Conservation (phyloP, 2,113 vertebrate species). For the Petrocephalus microphthalmus region DNA sequence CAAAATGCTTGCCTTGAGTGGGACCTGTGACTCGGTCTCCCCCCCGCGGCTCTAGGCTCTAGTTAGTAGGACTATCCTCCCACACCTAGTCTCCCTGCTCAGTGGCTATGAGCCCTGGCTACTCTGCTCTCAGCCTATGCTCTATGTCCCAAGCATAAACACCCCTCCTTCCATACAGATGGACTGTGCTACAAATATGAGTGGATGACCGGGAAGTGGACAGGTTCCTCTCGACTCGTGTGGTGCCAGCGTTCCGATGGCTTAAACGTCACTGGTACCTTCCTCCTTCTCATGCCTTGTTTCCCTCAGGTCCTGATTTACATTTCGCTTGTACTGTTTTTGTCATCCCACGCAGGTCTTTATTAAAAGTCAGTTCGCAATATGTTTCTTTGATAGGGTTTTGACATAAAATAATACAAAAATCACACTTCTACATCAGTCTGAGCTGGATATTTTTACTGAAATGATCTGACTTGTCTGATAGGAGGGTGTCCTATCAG, state of each 20-base stretch:
- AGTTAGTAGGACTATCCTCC: not conserved
- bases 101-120: not conserved
- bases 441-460: constrained; percentile 5
- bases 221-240: constrained; percentile 66
- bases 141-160: not conserved
- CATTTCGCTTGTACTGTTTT: not conserved
- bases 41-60: not conserved
- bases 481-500: constrained; percentile 83
- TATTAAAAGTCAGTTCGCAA: not conserved
- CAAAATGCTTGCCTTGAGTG: not conserved
- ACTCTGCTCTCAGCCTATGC: not conserved
- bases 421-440: not conserved
- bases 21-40: not conserved
- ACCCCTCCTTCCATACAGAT: constrained; percentile 54
- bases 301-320: not conserved
- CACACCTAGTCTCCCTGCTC: not conserved
- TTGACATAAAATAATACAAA: not conserved
- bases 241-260: constrained; percentile 98
- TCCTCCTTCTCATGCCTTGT: not conserved
- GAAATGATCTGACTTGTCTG: constrained; percentile 24
- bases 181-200: constrained; percentile 89
- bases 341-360: not conserved
- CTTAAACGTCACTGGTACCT: constrained; percentile 86
- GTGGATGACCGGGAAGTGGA: constrained; percentile 75
- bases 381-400: not conserved